Evolutionary conservation across 2,113 vertebrate genomes (phyloP).

Genomic region (Plotosus lineatus): DNA sequence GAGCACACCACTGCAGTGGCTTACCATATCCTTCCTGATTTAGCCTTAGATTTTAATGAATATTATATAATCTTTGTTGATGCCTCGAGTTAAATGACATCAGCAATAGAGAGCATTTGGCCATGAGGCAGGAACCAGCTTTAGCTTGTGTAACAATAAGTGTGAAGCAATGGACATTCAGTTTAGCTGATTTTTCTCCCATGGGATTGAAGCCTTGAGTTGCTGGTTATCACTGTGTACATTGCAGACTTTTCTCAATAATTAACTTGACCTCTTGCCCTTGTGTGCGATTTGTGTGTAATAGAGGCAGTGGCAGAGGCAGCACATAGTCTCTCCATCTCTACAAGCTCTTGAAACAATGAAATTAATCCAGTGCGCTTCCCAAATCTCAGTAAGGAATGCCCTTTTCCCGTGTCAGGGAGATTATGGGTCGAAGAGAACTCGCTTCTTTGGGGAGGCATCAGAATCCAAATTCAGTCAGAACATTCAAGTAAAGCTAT

Average conservation of each 20-base stretch:
- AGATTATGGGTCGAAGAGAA: slow-evolving; percentile 10
- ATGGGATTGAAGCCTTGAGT: slow-evolving; percentile 42
- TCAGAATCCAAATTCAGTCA: background rate
- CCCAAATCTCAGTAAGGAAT: slow-evolving; percentile 17
- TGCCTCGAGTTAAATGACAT: background rate
- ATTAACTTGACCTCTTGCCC: slow-evolving; percentile 42
- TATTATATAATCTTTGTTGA: slow-evolving; percentile 12
- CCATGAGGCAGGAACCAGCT: slow-evolving; percentile 19
- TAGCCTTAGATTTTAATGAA: background rate
- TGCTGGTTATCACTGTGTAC: slow-evolving; percentile 39
- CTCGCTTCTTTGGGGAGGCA: slow-evolving; percentile 6
- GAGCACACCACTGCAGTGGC: background rate
- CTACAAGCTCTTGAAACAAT: slow-evolving; percentile 22
- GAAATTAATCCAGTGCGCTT: slow-evolving; percentile 39
- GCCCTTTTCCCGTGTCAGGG: slow-evolving; percentile 9
- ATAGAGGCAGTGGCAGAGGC: slow-evolving; percentile 16
- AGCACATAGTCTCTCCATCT: slow-evolving; percentile 23
- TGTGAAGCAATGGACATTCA: background rate
- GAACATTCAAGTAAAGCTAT: slow-evolving; percentile 13
- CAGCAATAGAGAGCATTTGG: background rate
- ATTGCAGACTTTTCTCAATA: slow-evolving; percentile 39
- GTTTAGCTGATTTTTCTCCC: slow-evolving; percentile 17
- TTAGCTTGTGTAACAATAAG: background rate
- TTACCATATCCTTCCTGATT: background rate
- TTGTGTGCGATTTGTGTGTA: slow-evolving; percentile 21